Conservation (phyloP, 1,140 invertebrate species). For the Meloidogyne exigua region DNA sequence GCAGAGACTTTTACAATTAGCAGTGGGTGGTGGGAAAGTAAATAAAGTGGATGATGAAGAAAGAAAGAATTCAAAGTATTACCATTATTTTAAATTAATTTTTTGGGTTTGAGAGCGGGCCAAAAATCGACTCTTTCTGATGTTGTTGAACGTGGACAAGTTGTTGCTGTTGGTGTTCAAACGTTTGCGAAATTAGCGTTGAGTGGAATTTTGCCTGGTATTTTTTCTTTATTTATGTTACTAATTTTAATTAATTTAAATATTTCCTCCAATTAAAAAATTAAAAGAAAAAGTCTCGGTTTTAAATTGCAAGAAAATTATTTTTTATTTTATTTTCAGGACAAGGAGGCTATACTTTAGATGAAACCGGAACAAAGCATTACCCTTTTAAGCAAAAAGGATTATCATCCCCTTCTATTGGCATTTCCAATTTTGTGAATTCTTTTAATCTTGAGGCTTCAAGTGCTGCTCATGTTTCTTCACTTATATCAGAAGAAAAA, state of each 20-base stretch:
- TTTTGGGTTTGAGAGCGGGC: not conserved
- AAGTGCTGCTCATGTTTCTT: not conserved
- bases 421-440: slow-evolving; percentile 3
- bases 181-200: slow-evolving; percentile 36
- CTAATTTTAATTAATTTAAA: not conserved
- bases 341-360: not conserved
- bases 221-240: not conserved
- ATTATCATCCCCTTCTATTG: not conserved
- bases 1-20: slow-evolving; percentile 24
- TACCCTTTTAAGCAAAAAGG: not conserved
- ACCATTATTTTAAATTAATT: not conserved
- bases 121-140: slow-evolving; percentile 23
- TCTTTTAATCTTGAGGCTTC: not conserved
- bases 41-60: not conserved
- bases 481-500: slow-evolving; percentile 2
- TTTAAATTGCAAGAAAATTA: not conserved
- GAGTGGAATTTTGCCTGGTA: slow-evolving; percentile 28
- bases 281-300: too few relatives aligned
- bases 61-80: not conserved
- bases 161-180: slow-evolving; percentile 32
- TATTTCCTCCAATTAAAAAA: not conserved
- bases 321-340: not conserved
- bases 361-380: not conserved
- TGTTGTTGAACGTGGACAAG: slow-evolving; percentile 8
- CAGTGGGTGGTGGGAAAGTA: slow-evolving; percentile 32